Evolutionary conservation across 2,113 vertebrate species (phyloP).

Genomic region (Colaptes auratus): DNA sequence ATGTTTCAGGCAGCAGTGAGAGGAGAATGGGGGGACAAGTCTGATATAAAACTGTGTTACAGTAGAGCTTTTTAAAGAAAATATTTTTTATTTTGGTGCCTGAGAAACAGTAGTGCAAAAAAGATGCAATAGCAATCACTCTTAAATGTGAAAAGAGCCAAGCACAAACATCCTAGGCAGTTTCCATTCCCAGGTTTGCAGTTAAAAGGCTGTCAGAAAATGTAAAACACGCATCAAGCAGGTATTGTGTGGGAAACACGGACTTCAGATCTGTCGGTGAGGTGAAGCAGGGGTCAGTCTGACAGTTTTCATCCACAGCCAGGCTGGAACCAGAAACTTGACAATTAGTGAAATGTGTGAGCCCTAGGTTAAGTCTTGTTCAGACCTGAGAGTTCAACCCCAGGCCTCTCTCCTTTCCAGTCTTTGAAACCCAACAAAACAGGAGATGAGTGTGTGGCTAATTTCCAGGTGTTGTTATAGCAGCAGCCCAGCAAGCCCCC

Average conservation of each 20-base stretch:
- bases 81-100: neutral
- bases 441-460: neutral
- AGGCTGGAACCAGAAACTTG: neutral
- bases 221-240: neutral
- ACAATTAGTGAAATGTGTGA: neutral
- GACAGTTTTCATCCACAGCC: neutral
- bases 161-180: neutral
- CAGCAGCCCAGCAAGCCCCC: neutral
- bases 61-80: neutral
- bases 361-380: neutral
- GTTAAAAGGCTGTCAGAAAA: neutral
- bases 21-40: neutral
- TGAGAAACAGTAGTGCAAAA: neutral
- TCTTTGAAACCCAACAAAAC: neutral
- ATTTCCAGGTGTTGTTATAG: neutral
- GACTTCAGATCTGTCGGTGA: neutral
- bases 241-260: neutral
- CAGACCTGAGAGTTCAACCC: neutral
- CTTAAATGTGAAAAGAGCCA: neutral
- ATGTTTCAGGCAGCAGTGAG: neutral
- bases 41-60: neutral
- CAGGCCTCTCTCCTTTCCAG: neutral
- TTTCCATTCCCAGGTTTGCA: neutral
- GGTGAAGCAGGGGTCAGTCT: neutral
- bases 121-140: neutral